Conservation (phyloP, 92 coral and sea anemone genomes). For the Porites evermanni region DNA sequence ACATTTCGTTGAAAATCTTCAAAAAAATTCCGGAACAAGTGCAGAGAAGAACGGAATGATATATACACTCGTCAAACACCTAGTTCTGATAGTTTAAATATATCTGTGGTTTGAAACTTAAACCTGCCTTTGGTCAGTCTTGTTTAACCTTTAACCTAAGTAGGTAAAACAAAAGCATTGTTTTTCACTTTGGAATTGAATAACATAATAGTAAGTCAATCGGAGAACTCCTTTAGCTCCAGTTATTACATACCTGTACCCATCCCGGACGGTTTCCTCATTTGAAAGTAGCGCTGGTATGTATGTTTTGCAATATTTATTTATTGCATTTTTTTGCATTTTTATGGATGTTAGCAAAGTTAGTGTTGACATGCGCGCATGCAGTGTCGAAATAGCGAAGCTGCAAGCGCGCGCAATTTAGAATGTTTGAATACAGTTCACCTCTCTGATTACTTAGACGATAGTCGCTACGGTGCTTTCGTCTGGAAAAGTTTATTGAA, state of each 20-base stretch:
- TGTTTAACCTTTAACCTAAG: constrained; percentile 42
- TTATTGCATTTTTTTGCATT: constrained; percentile 2
- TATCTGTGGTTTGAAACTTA: constrained; percentile 17
- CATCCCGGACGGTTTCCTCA: not conserved
- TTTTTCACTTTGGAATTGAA: constrained; percentile 21
- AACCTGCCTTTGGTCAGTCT: not conserved
- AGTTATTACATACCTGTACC: constrained; percentile 4
- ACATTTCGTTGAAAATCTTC: not conserved
- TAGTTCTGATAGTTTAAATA: not conserved
- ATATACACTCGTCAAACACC: no score
- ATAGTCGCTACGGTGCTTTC: not conserved
- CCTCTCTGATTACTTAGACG: not conserved
- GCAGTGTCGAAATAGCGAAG: not conserved
- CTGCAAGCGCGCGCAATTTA: not conserved
- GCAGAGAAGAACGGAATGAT: not conserved
- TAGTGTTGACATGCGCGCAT: constrained; percentile 5
- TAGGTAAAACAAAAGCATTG: not conserved
- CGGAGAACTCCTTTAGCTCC: not conserved
- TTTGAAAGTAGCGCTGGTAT: constrained; percentile 14
- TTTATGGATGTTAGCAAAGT: not conserved
- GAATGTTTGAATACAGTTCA: not conserved
- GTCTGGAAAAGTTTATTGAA: not conserved
- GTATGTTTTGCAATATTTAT: constrained; percentile 12
- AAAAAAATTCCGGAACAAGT: not conserved
- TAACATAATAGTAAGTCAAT: constrained; percentile 21